Evolutionary conservation across 2,113 vertebrate species (phyloP).

Genomic region (Chloroceryle aenea): DNA sequence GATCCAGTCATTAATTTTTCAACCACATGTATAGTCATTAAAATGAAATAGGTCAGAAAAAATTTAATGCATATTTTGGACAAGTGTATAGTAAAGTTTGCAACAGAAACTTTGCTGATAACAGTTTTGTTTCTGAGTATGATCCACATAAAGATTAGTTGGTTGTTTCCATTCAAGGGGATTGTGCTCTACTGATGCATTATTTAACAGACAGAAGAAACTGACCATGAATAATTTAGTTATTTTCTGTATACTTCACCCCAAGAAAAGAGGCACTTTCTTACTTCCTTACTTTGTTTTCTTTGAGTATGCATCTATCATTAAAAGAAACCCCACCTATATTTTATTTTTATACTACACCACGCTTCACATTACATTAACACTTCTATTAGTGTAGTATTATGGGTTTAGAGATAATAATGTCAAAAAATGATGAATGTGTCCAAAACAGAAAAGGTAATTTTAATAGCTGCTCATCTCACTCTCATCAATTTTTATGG

Average conservation of each 20-base stretch:
- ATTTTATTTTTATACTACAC: not conserved
- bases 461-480: not conserved
- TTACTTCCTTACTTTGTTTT: not conserved
- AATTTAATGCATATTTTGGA: not conserved
- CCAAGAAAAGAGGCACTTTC: not conserved
- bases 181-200: not conserved
- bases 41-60: slow-evolving; percentile 1
- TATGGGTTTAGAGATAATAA: not conserved
- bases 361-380: not conserved
- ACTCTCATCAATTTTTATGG: not conserved
- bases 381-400: not conserved
- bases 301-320: not conserved
- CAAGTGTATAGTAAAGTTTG: not conserved
- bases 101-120: not conserved
- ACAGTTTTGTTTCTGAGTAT: not conserved
- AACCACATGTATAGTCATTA: not conserved
- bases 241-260: not conserved
- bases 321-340: accelerated
- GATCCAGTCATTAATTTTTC: not conserved
- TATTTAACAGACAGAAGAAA: not conserved
- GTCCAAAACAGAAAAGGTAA: not conserved
- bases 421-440: not conserved
- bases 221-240: slow-evolving; percentile 8
- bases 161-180: not conserved
- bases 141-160: not conserved